A percentile compares a stretch with the other conserved stretches of the same genome.
phyloP scores from a whole-genome alignment of 2,113 vertebrate species.

The Carettochelys insculpta region DNA sequence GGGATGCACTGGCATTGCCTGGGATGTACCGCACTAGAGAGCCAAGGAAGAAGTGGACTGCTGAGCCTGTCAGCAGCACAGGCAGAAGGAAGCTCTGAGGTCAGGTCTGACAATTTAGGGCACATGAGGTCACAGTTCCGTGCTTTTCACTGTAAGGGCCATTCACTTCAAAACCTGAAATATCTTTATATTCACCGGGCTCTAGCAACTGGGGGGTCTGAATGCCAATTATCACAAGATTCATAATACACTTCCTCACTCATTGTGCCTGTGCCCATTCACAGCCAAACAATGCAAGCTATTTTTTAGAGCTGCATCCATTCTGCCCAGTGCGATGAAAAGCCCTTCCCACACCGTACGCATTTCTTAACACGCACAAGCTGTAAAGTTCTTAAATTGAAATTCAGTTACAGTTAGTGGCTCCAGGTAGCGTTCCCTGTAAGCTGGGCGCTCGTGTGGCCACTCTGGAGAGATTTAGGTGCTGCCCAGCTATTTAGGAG shows the following conservation, averaged over 20 bases:
- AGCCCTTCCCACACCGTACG: not conserved
- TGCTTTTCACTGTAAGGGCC: not conserved
- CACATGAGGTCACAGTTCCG: not conserved
- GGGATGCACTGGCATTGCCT: not conserved
- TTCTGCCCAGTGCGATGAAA: not conserved
- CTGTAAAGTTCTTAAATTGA: not conserved
- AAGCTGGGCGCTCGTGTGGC: too few relatives aligned
- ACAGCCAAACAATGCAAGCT: not conserved
- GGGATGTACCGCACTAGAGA: not conserved
- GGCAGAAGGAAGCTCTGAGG: not conserved
- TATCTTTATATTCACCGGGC: not conserved
- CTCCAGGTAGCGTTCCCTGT: not conserved
- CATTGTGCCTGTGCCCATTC: not conserved
- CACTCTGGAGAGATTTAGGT: too few relatives aligned
- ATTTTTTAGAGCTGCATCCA: not conserved
- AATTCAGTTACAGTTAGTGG: not conserved
- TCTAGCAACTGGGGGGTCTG: not conserved
- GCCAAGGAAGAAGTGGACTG: not conserved
- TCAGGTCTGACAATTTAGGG: not conserved
- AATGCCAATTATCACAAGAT: not conserved
- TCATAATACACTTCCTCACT: not conserved
- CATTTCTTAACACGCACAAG: not conserved
- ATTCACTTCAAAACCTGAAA: not conserved
- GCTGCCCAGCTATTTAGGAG: too few relatives aligned
- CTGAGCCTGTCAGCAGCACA: too few relatives aligned